Evolutionary conservation across 2,113 vertebrate species (phyloP).

Genomic region (Crocuta crocuta): DNA sequence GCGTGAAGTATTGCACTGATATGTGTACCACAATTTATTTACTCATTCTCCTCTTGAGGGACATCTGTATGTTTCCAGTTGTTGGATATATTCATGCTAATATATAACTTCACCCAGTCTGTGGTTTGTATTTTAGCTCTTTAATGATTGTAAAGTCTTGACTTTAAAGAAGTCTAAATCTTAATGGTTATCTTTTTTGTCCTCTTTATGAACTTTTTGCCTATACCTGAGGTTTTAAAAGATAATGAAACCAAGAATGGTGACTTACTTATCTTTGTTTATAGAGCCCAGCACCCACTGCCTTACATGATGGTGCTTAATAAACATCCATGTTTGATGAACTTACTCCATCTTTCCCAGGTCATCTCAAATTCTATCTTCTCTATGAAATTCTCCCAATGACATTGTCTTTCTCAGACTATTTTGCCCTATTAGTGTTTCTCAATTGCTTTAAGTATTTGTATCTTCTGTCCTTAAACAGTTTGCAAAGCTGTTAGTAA

Average conservation of each 20-base stretch:
- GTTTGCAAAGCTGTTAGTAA: not conserved
- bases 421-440: not conserved
- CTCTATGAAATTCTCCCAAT: not conserved
- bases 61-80: not conserved
- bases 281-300: not conserved
- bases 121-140: not conserved
- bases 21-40: not conserved
- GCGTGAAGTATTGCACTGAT: not conserved
- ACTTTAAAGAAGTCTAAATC: conserved; percentile 1
- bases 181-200: not conserved
- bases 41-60: not conserved
- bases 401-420: not conserved
- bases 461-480: not conserved
- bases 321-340: not conserved
- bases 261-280: not conserved
- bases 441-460: not conserved
- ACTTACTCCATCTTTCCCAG: not conserved
- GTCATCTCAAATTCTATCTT: not conserved
- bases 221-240: not conserved
- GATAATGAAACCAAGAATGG: not conserved
- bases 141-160: not conserved
- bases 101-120: not conserved
- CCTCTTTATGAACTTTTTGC: not conserved
- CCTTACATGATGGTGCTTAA: not conserved
- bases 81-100: not conserved